Evolutionary conservation across 2,888 invertebrate genomes (phyloP).

Genomic region (Cataglyphis cursor): DNA sequence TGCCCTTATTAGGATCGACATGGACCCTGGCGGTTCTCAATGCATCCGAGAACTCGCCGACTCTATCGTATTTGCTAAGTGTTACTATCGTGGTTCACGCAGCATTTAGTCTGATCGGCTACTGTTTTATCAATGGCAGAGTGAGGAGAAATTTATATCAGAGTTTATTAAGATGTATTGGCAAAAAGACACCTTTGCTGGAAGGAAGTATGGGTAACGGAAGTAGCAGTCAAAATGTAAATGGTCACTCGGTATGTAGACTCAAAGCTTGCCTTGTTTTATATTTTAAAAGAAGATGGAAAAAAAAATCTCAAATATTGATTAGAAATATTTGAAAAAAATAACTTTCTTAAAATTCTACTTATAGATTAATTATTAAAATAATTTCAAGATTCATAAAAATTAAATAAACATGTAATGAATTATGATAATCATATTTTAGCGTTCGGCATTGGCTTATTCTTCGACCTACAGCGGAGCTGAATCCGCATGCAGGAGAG

Average conservation of each 20-base stretch:
- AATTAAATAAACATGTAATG: too few species aligned
- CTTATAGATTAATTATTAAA: too few species aligned
- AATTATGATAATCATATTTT: constrained; percentile 55
- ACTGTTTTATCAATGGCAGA: constrained; percentile 95
- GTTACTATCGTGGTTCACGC: constrained; percentile 93
- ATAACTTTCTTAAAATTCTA: too few species aligned
- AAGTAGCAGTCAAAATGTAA: constrained; percentile 93
- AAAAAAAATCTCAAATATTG: too few species aligned
- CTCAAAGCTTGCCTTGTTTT: background rate
- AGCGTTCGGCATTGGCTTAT: constrained; percentile 94
- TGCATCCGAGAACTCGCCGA: constrained; percentile 91
- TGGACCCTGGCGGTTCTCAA: constrained; percentile 95
- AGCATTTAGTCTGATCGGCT: constrained; percentile 94
- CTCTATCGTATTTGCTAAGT: constrained; percentile 93
- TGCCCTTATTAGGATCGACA: constrained; percentile 94
- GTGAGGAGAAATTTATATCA: constrained; percentile 93
- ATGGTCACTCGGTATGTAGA: constrained; percentile 88
- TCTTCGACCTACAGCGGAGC: constrained; percentile 93
- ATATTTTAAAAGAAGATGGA: too few species aligned
- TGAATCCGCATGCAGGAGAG: constrained; percentile 89
- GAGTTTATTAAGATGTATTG: constrained; percentile 92
- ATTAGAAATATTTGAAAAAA: too few species aligned
- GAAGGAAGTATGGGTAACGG: constrained; percentile 91
- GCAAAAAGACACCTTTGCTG: constrained; percentile 93
- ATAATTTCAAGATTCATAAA: too few species aligned